Evolutionary conservation across 1,140 invertebrate genomes (phyloP).

Genomic region (Andrena cerasifolii): DNA sequence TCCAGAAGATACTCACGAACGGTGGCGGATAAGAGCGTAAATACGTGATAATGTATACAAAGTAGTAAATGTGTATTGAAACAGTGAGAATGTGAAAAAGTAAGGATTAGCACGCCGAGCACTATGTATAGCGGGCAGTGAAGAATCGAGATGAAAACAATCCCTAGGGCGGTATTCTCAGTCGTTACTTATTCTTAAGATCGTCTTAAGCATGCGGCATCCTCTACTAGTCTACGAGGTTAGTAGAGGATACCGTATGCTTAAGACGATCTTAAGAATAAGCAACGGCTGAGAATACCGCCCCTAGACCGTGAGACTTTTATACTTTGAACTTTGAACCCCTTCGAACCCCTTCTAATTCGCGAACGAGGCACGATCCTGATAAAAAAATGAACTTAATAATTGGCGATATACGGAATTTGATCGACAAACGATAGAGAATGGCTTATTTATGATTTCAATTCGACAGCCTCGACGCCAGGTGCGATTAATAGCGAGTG

Average conservation of each 20-base stretch:
- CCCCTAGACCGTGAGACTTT: conserved; percentile 23
- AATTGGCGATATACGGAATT: conserved; percentile 9
- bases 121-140: not conserved
- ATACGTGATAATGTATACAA: not conserved
- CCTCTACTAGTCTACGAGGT: no score
- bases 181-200: no score
- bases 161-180: no score
- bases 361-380: not conserved
- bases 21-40: not conserved
- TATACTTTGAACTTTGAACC: conserved; percentile 44
- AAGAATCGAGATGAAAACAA: conserved; percentile 46
- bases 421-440: no score
- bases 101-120: not conserved
- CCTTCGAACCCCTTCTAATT: no score
- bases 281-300: no score
- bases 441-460: no score
- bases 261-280: no score
- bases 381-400: conserved; percentile 4
- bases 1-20: conserved; percentile 24
- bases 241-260: no score
- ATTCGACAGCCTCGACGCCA: no score
- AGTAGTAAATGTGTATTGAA: not conserved
- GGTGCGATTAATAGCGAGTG: conserved; percentile 1
- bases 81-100: not conserved
- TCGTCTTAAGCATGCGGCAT: no score